Percentiles rank a stretch among this genome's conserved stretches.
These are phyloP conservation scores for Dendrolimus pini DNA, from an alignment of 2,888 invertebrate species.

Conservation along the genomic window DNA sequence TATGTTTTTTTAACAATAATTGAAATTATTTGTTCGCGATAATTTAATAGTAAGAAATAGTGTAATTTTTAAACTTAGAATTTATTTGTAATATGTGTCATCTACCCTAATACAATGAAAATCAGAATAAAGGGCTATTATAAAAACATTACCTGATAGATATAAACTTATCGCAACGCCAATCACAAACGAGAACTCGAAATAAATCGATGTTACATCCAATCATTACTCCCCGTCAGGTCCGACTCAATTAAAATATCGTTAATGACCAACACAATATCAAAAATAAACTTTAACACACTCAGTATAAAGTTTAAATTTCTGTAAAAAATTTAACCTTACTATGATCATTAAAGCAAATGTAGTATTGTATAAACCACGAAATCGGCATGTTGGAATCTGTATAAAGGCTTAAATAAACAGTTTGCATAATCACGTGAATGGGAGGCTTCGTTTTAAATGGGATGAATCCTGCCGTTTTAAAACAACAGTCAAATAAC, in stretches of 20 bases:
- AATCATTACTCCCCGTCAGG: slow-evolving; percentile 76
- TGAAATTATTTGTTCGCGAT: no score
- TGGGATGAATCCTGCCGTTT: slow-evolving; percentile 40
- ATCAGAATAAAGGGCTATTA: slow-evolving; percentile 51
- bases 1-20: no score
- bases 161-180: slow-evolving; percentile 71
- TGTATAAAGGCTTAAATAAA: slow-evolving; percentile 70
- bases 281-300: slow-evolving; percentile 45
- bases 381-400: slow-evolving; percentile 72
- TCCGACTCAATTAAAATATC: slow-evolving; percentile 77
- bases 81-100: no score
- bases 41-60: no score
- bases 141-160: slow-evolving; percentile 70
- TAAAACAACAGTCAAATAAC: slow-evolving; percentile 23
- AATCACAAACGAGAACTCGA: slow-evolving; percentile 74
- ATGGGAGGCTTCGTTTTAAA: slow-evolving; percentile 3
- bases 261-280: slow-evolving; percentile 54
- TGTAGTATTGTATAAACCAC: slow-evolving; percentile 70
- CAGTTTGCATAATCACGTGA: slow-evolving; percentile 53
- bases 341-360: slow-evolving; percentile 73
- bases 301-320: slow-evolving; percentile 37
- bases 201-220: slow-evolving; percentile 76
- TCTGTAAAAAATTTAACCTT: slow-evolving; percentile 36
- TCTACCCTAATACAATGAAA: slow-evolving; percentile 27
- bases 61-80: no score